Percentiles rank a stretch among this genome's conserved stretches.
These are phyloP conservation scores for Rhagoletis zephyria DNA, from an alignment of 1,140 invertebrate genomes.

Conservation along the genomic window DNA sequence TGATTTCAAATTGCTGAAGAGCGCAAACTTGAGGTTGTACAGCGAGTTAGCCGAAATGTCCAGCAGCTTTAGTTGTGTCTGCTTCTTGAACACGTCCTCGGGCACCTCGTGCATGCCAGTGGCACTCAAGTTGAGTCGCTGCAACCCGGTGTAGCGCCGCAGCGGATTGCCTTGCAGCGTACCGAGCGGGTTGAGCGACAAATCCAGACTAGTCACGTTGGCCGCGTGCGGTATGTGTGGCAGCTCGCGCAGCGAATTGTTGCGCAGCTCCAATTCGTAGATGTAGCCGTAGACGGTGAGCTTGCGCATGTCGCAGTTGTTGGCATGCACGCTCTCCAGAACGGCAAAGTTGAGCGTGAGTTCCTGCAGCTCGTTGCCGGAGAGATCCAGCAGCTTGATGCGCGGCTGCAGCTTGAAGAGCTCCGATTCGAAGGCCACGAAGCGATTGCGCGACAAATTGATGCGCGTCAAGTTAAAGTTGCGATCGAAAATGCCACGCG, in stretches of 20 bases:
- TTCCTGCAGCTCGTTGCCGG: slow-evolving; percentile 67
- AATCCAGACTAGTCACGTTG: slow-evolving; percentile 67
- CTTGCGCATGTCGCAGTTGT: slow-evolving; percentile 66
- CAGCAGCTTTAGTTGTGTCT: slow-evolving; percentile 65
- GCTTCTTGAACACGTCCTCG: slow-evolving; percentile 70
- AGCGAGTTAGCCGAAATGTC: slow-evolving; percentile 68
- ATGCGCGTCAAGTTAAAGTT: slow-evolving; percentile 67
- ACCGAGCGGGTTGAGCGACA: slow-evolving; percentile 68
- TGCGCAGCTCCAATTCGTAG: slow-evolving; percentile 66
- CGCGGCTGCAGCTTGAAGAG: slow-evolving; percentile 63
- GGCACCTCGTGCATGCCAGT: slow-evolving; percentile 64
- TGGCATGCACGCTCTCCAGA: slow-evolving; percentile 61
- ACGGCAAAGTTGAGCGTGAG: slow-evolving; percentile 65
- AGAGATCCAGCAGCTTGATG: slow-evolving; percentile 64
- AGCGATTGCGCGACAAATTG: slow-evolving; percentile 64
- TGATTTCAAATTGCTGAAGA: slow-evolving; percentile 68
- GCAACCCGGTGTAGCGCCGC: slow-evolving; percentile 63
- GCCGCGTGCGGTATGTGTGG: slow-evolving; percentile 66
- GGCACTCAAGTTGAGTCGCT: slow-evolving; percentile 65
- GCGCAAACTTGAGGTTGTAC: slow-evolving; percentile 64
- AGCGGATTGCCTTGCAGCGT: slow-evolving; percentile 66
- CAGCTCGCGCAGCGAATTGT: slow-evolving; percentile 69
- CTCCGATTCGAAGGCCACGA: slow-evolving; percentile 67
- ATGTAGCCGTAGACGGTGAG: slow-evolving; percentile 64
- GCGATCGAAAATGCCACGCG: slow-evolving; percentile 66